A percentile compares a stretch with the other conserved stretches of the same genome.
Conservation (phyloP, 2,113 vertebrate species). For the Grallaria varia region DNA sequence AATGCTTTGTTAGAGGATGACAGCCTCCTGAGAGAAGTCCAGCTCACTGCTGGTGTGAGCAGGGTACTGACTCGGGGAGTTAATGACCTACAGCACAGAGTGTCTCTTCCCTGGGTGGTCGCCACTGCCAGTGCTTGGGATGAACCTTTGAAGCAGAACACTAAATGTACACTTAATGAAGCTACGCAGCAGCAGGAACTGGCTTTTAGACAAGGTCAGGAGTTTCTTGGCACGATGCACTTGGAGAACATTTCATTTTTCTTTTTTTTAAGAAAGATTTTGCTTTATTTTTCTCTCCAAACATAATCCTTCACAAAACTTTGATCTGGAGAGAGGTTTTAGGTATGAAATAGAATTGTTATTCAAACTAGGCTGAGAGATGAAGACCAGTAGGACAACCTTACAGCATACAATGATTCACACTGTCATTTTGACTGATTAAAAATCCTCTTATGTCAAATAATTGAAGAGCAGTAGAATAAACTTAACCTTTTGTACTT, state of each 20-base stretch:
- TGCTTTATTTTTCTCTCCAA: neutral
- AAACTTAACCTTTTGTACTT: neutral
- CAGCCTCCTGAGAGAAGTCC: neutral
- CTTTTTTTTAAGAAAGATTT: neutral
- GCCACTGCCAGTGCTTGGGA: rapidly evolving
- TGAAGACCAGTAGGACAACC: neutral
- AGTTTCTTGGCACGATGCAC: neutral
- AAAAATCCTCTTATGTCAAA: neutral
- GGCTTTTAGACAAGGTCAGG: neutral
- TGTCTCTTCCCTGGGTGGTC: neutral
- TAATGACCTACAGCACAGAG: neutral
- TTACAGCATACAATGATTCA: neutral
- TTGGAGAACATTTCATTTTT: neutral
- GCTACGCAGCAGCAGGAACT: neutral
- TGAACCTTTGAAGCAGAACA: neutral
- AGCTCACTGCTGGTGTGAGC: neutral
- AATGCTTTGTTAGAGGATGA: neutral
- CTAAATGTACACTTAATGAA: neutral
- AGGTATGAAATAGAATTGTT: neutral
- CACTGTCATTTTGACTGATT: neutral
- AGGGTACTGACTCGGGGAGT: neutral
- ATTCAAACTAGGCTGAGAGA: neutral
- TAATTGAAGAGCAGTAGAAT: neutral
- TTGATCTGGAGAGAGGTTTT: neutral
- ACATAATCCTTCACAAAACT: neutral